phyloP scores from a whole-genome alignment of 2,888 invertebrate species.

The Stenodera caucasica region DNA sequence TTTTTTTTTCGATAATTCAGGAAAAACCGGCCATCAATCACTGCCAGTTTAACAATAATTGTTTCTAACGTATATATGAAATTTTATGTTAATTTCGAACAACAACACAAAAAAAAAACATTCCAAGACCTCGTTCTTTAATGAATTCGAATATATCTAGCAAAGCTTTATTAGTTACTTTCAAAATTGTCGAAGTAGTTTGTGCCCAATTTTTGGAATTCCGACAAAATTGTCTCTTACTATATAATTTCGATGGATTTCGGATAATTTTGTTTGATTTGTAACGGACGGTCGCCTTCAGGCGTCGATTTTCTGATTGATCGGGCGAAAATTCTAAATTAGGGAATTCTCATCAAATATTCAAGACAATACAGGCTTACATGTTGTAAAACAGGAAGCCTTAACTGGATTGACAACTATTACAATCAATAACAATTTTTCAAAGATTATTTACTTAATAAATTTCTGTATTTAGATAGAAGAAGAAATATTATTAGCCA shows the following conservation, averaged over 20 bases:
- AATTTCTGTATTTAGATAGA: background rate
- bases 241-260: too few species aligned
- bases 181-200: background rate
- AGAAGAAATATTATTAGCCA: constrained; percentile 2
- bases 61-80: background rate
- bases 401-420: constrained; percentile 1
- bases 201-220: background rate
- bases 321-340: background rate
- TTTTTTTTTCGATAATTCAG: background rate
- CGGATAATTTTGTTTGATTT: too few species aligned
- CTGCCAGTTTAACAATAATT: background rate
- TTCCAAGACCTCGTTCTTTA: background rate
- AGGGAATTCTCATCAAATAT: background rate
- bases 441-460: background rate
- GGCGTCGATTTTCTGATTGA: too few species aligned
- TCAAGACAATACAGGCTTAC: constrained; percentile 3
- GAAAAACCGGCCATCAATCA: background rate
- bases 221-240: background rate
- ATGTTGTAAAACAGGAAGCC: constrained; percentile 1
- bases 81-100: background rate
- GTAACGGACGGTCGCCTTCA: too few species aligned
- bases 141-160: background rate
- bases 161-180: background rate
- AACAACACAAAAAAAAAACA: too few species aligned
- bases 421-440: background rate